phyloP scores from a whole-genome alignment of 2,113 vertebrate species.

The Vidua macroura region DNA sequence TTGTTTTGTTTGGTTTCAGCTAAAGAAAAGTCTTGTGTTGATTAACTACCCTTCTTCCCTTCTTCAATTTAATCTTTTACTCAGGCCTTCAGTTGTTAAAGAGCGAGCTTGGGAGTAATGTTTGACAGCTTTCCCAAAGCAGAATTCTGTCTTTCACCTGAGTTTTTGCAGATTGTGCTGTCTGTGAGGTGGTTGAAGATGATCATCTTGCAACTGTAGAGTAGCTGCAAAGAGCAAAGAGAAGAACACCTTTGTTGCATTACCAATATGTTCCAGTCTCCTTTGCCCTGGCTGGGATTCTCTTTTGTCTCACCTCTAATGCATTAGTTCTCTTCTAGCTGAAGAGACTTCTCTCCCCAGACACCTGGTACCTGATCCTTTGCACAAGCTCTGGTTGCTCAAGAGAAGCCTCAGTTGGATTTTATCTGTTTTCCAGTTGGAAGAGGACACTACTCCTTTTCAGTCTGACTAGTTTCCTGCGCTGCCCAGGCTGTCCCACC shows the following conservation, averaged over 20 bases:
- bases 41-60: neutral
- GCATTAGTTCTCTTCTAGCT: neutral
- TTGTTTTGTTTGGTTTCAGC: neutral
- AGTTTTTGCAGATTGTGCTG: neutral
- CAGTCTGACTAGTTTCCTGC: neutral
- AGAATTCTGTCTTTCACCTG: neutral
- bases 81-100: neutral
- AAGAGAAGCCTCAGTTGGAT: neutral
- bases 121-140: neutral
- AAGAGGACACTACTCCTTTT: neutral
- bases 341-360: neutral
- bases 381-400: neutral
- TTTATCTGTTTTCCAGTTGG: neutral
- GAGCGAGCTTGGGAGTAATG: neutral
- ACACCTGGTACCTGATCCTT: neutral
- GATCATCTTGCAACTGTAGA: neutral
- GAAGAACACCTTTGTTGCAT: fast-evolving
- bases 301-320: neutral
- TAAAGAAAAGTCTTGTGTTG: neutral
- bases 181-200: neutral
- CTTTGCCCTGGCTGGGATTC: neutral
- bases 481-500: neutral
- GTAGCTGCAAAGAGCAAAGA: neutral
- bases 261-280: neutral
- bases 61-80: neutral